A percentile compares a stretch with the other conserved stretches of the same genome.
Conservation (phyloP, 2,888 invertebrate species). For the Philopedon plagiatum region DNA sequence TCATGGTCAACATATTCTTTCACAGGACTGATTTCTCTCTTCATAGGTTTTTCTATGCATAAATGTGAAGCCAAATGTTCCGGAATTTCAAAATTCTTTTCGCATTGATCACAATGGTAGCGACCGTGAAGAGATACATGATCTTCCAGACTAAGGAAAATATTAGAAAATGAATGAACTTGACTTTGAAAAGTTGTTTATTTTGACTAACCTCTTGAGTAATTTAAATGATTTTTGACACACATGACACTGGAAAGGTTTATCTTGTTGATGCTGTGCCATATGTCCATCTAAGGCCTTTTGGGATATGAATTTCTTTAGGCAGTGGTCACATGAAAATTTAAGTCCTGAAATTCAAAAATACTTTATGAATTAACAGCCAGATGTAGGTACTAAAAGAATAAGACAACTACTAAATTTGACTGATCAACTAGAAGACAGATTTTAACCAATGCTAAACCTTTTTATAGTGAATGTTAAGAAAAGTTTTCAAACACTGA, state of each 20-base stretch:
- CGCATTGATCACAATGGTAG: constrained; percentile 48
- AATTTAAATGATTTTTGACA: constrained; percentile 50
- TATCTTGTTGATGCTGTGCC: constrained; percentile 43
- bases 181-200: not conserved
- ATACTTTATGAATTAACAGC: too few relatives aligned
- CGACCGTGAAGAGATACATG: constrained; percentile 50
- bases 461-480: too few relatives aligned
- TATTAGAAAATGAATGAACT: not conserved
- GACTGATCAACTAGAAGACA: too few relatives aligned
- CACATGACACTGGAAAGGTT: constrained; percentile 48
- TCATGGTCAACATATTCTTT: not conserved
- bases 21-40: not conserved
- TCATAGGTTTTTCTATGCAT: constrained; percentile 37
- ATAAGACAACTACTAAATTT: too few relatives aligned
- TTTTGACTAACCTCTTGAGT: constrained; percentile 37
- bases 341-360: constrained; percentile 22
- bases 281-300: constrained; percentile 45
- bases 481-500: too few relatives aligned
- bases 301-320: constrained; percentile 48
- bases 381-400: too few relatives aligned
- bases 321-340: constrained; percentile 41
- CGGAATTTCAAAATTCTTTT: constrained; percentile 50
- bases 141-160: constrained; percentile 43
- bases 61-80: constrained; percentile 44
- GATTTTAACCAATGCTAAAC: too few relatives aligned